Evolutionary conservation across 2,113 vertebrate genomes (phyloP), one percentile per base, ranked within the genome.

Genomic region (Trochalopteron elliotii): DNA sequence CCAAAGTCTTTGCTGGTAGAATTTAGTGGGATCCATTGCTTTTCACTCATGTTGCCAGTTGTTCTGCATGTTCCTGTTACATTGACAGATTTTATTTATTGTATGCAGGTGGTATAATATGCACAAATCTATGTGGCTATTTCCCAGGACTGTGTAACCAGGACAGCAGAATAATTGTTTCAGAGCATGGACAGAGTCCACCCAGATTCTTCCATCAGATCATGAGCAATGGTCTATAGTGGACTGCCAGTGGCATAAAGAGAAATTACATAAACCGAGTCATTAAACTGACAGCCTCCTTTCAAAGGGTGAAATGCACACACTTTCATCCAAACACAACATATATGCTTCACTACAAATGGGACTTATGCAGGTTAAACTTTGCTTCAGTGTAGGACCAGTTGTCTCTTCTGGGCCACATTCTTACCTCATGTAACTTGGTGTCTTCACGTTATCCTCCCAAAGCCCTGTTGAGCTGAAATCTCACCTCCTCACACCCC

Each of bases 271-370:
- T 40, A 67, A 90, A 76, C 53, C 0, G 0, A 79, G 24, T n/a
- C 56, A 28, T 86, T 53, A 53, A 77, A 63, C 4, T 25, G 63
- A 42, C 28, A 4, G 0, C 22, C 23, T 61, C 65, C 49, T 84
- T 88, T 68, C 16, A 7, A 69, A 72, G 61, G 27, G 3, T 53
- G 49, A 83, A 90, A 85, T 8, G 14, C 24, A 47, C 25, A 47
- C 4, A 1, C 0, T 0, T 19, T 33, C 20, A 24, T 31, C 53
- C 60, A 22, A 69, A 69, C 55, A 61, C 42, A 63, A 31, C 39
- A 33, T 30, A 19, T 12, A n/a, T 2, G 4, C 35, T 63, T 70
- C 60, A 40, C 47, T 56, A 49, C 35, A 71, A 86, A 67, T 10
- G 4, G 28, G 52, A 63, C 12, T 75, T 39, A 42, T 0, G 1